Conservation (phyloP, 2,113 vertebrate species). For the Enhydra lutris region DNA sequence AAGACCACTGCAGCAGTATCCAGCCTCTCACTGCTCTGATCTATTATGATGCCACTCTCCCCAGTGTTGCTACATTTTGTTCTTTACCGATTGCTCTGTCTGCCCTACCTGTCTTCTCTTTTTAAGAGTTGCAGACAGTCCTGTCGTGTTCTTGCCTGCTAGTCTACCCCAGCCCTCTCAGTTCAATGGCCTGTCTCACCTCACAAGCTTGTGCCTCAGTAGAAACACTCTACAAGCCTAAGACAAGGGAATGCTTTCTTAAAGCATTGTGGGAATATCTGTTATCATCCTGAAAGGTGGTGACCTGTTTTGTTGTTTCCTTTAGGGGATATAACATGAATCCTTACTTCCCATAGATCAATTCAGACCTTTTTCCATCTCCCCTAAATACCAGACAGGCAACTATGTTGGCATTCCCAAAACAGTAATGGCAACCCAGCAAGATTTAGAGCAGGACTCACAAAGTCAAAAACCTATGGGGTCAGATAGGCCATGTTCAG, state of each 20-base stretch:
- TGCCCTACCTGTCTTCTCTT: not conserved
- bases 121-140: not conserved
- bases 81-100: not conserved
- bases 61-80: not conserved
- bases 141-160: not conserved
- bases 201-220: not conserved
- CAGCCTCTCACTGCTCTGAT: not conserved
- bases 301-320: not conserved
- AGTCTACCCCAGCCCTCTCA: not conserved
- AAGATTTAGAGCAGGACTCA: not conserved
- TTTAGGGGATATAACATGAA: not conserved
- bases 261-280: not conserved
- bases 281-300: not conserved
- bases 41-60: not conserved
- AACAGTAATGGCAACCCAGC: not conserved
- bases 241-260: too few species aligned
- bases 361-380: not conserved
- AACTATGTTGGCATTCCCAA: not conserved
- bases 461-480: not conserved
- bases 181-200: not conserved
- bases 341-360: not conserved
- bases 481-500: not conserved
- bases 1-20: rapidly evolving
- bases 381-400: not conserved
- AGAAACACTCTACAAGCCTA: not conserved